These are phyloP conservation scores for Microchirus variegatus DNA, from an alignment of 2,797 vertebrate species.

Conservation along the genomic window DNA sequence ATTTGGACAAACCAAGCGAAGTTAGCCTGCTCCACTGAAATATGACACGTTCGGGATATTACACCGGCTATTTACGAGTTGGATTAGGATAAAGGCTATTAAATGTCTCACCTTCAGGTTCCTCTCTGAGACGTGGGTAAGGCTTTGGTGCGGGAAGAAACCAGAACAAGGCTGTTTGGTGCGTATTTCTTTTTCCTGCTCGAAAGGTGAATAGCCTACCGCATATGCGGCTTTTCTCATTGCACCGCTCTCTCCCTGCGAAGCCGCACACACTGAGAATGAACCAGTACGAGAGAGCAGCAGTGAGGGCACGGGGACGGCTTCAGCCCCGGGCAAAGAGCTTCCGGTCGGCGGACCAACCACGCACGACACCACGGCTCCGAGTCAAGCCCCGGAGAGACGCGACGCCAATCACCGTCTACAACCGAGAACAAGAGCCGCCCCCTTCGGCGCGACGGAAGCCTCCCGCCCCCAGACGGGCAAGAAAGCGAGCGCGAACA, in stretches of 20 bases:
- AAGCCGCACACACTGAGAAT: slow-evolving; percentile 82
- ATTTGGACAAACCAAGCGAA: slow-evolving; percentile 66
- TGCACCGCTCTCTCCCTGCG: slow-evolving; percentile 76
- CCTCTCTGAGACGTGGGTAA: slow-evolving; percentile 61
- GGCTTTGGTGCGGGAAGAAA: slow-evolving; percentile 53
- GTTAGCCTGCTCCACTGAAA: slow-evolving; percentile 78
- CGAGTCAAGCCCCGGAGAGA: slow-evolving; percentile 24
- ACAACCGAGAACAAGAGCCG: slow-evolving; percentile 52
- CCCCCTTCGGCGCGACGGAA: slow-evolving; percentile 63
- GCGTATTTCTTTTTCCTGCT: slow-evolving; percentile 57
- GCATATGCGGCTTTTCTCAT: slow-evolving; percentile 87
- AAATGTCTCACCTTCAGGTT: slow-evolving; percentile 80
- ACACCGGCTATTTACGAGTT: slow-evolving; percentile 61
- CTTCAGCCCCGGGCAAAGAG: slow-evolving; percentile 54
- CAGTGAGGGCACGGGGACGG: slow-evolving; percentile 72
- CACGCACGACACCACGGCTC: slow-evolving; percentile 8
- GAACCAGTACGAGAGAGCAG: slow-evolving; percentile 70
- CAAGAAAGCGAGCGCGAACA: slow-evolving; percentile 35
- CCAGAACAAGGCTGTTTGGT: slow-evolving; percentile 57
- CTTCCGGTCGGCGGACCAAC: slow-evolving; percentile 74
- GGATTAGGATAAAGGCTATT: slow-evolving; percentile 68
- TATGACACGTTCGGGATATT: slow-evolving; percentile 74
- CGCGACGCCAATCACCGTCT: slow-evolving; percentile 59
- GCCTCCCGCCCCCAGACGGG: slow-evolving; percentile 66
- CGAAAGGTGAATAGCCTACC: slow-evolving; percentile 76